Base-by-base conservation (phyloP, 2,113 vertebrate species). In the Tylochromis polylepis region DNA sequence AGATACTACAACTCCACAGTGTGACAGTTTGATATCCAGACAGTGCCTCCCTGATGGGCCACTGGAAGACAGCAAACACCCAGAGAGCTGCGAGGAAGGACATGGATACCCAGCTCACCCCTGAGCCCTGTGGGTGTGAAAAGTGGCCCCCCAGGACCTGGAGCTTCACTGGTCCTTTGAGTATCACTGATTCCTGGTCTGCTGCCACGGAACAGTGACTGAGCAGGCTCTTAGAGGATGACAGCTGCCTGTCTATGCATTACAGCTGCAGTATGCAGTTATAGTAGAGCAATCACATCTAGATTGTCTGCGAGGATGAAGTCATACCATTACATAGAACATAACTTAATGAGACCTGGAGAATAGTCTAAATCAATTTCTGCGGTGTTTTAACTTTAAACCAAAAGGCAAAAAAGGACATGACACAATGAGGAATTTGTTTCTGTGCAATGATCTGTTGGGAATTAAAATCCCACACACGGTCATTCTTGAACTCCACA, bases 1-100 rank as follows among this genome's bases (percentile, higher is more conserved):
- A 83, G 87, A 93, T 84, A 58, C 49, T 56, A 36, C 88, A 88
- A 86, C 78, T 85, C 89, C 22, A 41, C 86, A 80, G 81, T 72
- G 70, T 92, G 88, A 93, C 84, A 83, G 78, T 87, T 80, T 89
- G 79, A 70, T 46, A 80, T 72, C 85, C 79, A 89, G 85, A 85
- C 88, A 86, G 77, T 57, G 87, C 79, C 41, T 88, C 72, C 81
- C 90, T 88, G 62, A 91, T 84, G 87, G 84, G 81, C 70, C 72
- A 36, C 84, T 81, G 70, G 85, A 84, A 90, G 92, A 90, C 93
- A 93, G 90, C 80, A 87, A 85, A 89, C 85, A 60, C 62, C 87
- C 80, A 85, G 77, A 90, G 87, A 87, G 70, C 41, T 83, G 75
- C 11, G 27, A 82, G 53, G 22, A 46, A 53, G 43, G 38, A 79